These are phyloP conservation scores for Cepaea hortensis DNA, from an alignment of 2,888 invertebrate genomes.

Conservation along the genomic window DNA sequence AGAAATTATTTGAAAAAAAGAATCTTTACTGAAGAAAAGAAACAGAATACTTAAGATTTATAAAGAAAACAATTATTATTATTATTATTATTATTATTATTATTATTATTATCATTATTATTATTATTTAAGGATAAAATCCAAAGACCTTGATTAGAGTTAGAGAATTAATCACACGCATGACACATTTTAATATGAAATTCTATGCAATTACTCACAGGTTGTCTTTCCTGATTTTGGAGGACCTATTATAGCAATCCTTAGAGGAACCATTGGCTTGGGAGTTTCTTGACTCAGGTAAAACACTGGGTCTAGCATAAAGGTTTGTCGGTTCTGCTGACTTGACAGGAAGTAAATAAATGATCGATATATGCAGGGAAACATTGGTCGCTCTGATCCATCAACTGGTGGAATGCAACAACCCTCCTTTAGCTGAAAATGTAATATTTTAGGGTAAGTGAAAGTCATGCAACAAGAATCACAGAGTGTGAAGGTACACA, in stretches of 20 bases:
- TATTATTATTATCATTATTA: too few relatives aligned
- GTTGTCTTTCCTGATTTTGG: slow-evolving; percentile 77
- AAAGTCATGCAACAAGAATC: not conserved
- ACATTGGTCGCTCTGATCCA: slow-evolving; percentile 68
- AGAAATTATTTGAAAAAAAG: too few relatives aligned
- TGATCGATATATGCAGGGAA: slow-evolving; percentile 73
- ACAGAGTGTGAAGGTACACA: too few relatives aligned
- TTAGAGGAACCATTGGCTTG: slow-evolving; percentile 75
- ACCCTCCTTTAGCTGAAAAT: slow-evolving; percentile 69
- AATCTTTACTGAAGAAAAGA: too few relatives aligned
- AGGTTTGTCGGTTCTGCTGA: slow-evolving; percentile 67
- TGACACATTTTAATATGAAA: too few relatives aligned
- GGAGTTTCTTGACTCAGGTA: slow-evolving; percentile 73
- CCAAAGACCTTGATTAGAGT: too few relatives aligned
- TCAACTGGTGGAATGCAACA: slow-evolving; percentile 75
- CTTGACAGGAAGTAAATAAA: slow-evolving; percentile 74
- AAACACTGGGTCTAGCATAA: slow-evolving; percentile 72
- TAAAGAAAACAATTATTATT: too few relatives aligned
- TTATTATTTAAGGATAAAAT: too few relatives aligned
- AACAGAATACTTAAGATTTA: too few relatives aligned
- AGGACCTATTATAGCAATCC: slow-evolving; percentile 75
- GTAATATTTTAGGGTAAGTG: not conserved
- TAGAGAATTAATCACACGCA: too few relatives aligned
- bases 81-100: too few relatives aligned
- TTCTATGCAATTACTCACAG: slow-evolving; percentile 62